A percentile compares a stretch with the other conserved stretches of the same genome.
Evolutionary conservation across 92 coral and sea anemone species (phyloP).

Genomic region (Desmophyllum pertusum): DNA sequence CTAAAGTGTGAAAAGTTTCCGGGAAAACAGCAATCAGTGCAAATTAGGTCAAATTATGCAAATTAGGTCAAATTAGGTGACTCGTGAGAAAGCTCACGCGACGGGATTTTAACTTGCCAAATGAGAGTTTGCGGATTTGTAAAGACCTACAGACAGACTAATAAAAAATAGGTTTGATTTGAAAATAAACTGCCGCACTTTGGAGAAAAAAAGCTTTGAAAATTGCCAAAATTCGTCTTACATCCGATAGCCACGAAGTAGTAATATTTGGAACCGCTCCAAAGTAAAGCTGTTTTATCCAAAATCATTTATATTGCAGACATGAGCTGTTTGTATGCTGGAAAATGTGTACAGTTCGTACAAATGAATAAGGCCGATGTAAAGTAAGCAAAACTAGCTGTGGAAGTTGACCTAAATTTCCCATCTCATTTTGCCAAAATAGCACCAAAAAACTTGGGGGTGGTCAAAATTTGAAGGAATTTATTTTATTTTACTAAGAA

Average conservation of each 20-base stretch:
- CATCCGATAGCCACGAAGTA: background rate
- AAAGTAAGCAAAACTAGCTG: background rate
- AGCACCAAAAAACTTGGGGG: constrained; percentile 37
- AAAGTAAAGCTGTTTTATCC: background rate
- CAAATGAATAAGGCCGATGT: background rate
- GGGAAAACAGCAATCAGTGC: no score
- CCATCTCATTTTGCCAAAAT: constrained; percentile 13
- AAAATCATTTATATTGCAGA: background rate
- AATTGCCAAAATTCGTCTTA: constrained; percentile 10
- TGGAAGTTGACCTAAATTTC: constrained; percentile 33
- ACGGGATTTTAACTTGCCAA: constrained; percentile 18
- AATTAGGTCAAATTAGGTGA: constrained; percentile 5
- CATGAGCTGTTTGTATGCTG: background rate
- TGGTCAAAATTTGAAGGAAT: constrained; percentile 22
- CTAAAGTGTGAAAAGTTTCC: background rate
- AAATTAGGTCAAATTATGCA: background rate
- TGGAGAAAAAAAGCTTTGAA: background rate
- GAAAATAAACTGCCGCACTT: constrained; percentile 3
- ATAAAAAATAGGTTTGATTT: background rate
- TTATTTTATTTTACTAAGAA: constrained; percentile 17
- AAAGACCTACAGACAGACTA: background rate
- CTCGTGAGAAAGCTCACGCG: background rate
- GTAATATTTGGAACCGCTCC: background rate
- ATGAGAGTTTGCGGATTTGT: constrained; percentile 12
- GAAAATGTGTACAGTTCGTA: background rate